Conservation (phyloP, 2,888 invertebrate species). For the Tiliacea citrago region DNA sequence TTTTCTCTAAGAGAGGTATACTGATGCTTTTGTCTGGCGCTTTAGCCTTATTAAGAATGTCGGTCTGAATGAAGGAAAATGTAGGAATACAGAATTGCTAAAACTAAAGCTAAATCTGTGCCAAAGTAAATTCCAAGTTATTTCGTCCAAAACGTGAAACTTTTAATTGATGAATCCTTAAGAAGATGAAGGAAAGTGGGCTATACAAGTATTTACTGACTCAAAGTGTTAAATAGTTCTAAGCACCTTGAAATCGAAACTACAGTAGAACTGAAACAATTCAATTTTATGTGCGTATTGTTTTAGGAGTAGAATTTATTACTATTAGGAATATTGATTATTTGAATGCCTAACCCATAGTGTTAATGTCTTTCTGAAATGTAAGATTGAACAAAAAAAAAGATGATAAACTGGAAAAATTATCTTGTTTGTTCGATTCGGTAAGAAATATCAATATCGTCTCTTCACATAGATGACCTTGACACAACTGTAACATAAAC, state of each 20-base stretch:
- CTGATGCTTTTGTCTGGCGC: background rate
- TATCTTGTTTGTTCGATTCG: background rate
- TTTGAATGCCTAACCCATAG: background rate
- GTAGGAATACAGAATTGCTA: constrained; percentile 32
- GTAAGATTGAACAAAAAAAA: background rate
- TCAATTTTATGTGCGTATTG: constrained; percentile 1
- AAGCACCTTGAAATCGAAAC: constrained; percentile 4
- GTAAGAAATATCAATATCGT: background rate
- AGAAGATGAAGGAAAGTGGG: constrained; percentile 47
- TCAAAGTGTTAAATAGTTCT: constrained; percentile 32
- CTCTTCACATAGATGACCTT: background rate
- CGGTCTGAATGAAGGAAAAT: too few relatives aligned
- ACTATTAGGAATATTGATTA: background rate
- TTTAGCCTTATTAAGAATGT: constrained; percentile 5
- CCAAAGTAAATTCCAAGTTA: constrained; percentile 74
- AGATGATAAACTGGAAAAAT: background rate
- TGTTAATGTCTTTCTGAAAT: too few relatives aligned
- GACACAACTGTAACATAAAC: constrained; percentile 5
- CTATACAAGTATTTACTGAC: constrained; percentile 29
- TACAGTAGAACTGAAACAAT: constrained; percentile 3
- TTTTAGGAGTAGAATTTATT: background rate
- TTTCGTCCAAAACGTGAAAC: constrained; percentile 70
- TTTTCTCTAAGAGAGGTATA: background rate
- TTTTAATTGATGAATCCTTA: constrained; percentile 79
- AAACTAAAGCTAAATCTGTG: constrained; percentile 39